Percentiles rank a stretch among this genome's conserved stretches.
Conservation (phyloP, 2,113 vertebrate species). For the Furnarius figulus region DNA sequence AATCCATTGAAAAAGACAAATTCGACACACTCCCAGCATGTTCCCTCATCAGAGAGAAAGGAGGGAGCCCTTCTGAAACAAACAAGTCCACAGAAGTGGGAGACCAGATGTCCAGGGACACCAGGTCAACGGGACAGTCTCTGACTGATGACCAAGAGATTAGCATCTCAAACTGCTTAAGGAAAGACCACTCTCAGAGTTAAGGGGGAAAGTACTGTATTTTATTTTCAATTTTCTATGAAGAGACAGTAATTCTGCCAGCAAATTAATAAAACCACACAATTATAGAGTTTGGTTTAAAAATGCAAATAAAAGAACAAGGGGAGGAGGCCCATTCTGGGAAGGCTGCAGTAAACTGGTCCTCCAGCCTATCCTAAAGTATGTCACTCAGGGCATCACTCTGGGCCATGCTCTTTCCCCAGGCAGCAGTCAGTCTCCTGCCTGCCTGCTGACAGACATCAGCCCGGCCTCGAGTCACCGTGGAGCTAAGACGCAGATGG, state of each 20-base stretch:
- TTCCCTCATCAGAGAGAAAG: not conserved
- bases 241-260: conserved; percentile 35
- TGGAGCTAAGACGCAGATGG: fast-evolving
- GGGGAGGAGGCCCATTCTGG: not conserved
- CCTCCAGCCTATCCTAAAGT: not conserved
- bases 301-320: conserved; percentile 45
- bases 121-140: not conserved
- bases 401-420: not conserved
- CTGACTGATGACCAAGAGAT: fast-evolving
- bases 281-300: conserved; percentile 30
- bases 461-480: not conserved
- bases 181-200: not conserved
- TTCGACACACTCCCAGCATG: not conserved
- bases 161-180: not conserved
- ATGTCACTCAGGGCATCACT: not conserved
- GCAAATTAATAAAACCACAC: conserved; percentile 1
- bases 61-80: not conserved
- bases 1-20: not conserved
- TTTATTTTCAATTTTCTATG: conserved; percentile 29
- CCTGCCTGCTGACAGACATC: not conserved
- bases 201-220: conserved; percentile 26
- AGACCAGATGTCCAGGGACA: fast-evolving
- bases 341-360: not conserved
- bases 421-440: not conserved
- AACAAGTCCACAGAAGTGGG: not conserved